Conservation (phyloP, 2,888 invertebrate species). For the Latrodectus elegans region DNA sequence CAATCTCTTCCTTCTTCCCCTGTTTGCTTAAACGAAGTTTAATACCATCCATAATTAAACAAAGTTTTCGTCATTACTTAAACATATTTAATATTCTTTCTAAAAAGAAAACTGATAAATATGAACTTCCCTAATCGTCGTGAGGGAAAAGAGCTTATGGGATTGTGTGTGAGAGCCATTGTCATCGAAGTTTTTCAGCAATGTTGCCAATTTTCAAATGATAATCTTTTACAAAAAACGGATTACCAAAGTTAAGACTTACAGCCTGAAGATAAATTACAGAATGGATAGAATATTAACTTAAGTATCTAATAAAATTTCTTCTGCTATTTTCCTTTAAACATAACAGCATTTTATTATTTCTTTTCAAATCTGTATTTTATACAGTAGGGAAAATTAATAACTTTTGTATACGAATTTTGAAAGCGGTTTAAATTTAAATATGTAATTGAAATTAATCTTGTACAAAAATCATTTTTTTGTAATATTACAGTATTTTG, state of each 20-base stretch:
- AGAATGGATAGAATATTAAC: too few relatives aligned
- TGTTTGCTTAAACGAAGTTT: neutral
- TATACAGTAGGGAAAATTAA: too few relatives aligned
- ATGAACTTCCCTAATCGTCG: slow-evolving; percentile 8
- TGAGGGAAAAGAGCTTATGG: slow-evolving; percentile 25
- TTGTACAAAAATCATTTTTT: too few relatives aligned
- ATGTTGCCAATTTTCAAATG: slow-evolving; percentile 8
- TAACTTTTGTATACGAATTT: too few relatives aligned
- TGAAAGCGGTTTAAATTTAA: too few relatives aligned
- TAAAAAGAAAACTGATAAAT: slow-evolving; percentile 33
- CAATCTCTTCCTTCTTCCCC: neutral
- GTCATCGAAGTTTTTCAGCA: slow-evolving; percentile 24
- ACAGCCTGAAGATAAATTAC: too few relatives aligned
- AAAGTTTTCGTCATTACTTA: slow-evolving; percentile 23
- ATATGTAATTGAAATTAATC: too few relatives aligned
- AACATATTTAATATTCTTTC: slow-evolving; percentile 39
- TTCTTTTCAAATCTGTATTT: too few relatives aligned
- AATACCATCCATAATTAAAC: neutral
- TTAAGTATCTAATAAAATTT: too few relatives aligned
- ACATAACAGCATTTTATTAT: too few relatives aligned
- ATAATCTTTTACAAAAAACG: neutral
- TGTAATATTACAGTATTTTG: too few relatives aligned
- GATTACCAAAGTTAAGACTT: neutral
- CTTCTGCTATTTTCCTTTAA: too few relatives aligned
- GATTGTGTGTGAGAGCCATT: slow-evolving; percentile 15